phyloP scores from a whole-genome alignment of 2,888 invertebrate genomes.

The Linyphia triangularis region DNA sequence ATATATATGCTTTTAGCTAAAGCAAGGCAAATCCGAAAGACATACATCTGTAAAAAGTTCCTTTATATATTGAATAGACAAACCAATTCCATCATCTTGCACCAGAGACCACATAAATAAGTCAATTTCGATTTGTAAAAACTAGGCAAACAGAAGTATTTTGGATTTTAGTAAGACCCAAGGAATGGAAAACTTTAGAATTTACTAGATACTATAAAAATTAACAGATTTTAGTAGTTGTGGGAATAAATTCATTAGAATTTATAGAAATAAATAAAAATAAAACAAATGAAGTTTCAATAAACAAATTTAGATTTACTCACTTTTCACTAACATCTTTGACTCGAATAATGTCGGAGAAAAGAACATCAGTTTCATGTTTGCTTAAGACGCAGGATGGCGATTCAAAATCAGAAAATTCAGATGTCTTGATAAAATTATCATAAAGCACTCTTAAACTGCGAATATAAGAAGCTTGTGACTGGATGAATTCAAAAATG shows the following conservation, averaged over 20 bases:
- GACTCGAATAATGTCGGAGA: slow-evolving; percentile 88
- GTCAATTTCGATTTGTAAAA: no score
- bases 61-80: no score
- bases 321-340: slow-evolving; percentile 81
- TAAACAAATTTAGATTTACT: slow-evolving; percentile 37
- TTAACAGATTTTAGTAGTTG: no score
- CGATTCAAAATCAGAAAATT: slow-evolving; percentile 85
- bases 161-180: no score
- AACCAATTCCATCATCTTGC: no score
- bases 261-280: slow-evolving; percentile 7
- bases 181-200: no score
- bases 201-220: no score
- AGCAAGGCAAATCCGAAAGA: no score
- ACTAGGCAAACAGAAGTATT: no score
- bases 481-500: slow-evolving; percentile 98
- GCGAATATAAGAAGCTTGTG: slow-evolving; percentile 97
- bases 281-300: not conserved
- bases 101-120: no score
- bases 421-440: slow-evolving; percentile 86
- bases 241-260: not conserved
- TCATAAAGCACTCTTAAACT: slow-evolving; percentile 93
- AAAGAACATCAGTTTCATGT: slow-evolving; percentile 89
- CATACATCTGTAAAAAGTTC: no score
- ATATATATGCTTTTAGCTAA: no score
- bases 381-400: slow-evolving; percentile 82